These are phyloP conservation scores for Oreamnos americanus DNA, from an alignment of 2,113 vertebrate genomes.

Conservation along the genomic window DNA sequence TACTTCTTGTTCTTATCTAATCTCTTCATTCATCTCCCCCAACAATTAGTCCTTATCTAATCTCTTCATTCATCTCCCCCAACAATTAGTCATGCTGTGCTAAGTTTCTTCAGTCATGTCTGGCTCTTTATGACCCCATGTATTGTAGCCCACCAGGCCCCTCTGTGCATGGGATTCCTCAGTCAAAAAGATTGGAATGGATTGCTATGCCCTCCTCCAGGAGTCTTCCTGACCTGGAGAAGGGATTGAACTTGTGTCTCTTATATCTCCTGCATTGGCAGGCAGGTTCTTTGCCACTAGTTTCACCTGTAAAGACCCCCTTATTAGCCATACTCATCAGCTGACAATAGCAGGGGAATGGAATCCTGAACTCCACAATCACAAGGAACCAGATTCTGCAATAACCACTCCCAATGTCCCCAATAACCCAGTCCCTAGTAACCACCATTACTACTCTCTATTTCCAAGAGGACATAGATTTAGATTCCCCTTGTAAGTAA, in stretches of 20 bases:
- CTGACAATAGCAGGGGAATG: background rate
- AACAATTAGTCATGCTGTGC: background rate
- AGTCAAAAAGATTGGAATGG: background rate
- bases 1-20: background rate
- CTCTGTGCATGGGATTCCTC: background rate
- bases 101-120: background rate
- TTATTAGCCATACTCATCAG: background rate
- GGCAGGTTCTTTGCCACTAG: background rate
- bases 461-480: background rate
- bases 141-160: background rate
- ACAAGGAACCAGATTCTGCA: background rate
- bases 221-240: background rate
- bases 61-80: background rate
- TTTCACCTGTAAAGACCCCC: background rate
- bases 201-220: background rate
- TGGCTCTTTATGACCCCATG: background rate
- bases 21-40: background rate
- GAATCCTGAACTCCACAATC: background rate
- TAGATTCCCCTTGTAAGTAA: background rate
- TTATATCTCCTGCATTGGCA: background rate
- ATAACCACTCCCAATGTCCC: background rate
- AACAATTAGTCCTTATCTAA: background rate
- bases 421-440: background rate
- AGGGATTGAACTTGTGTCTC: background rate
- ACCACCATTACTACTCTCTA: background rate